Percentiles rank a stretch among this genome's conserved stretches.
phyloP scores from a whole-genome alignment of 2,797 vertebrate species.

The Holocentrus rufus region DNA sequence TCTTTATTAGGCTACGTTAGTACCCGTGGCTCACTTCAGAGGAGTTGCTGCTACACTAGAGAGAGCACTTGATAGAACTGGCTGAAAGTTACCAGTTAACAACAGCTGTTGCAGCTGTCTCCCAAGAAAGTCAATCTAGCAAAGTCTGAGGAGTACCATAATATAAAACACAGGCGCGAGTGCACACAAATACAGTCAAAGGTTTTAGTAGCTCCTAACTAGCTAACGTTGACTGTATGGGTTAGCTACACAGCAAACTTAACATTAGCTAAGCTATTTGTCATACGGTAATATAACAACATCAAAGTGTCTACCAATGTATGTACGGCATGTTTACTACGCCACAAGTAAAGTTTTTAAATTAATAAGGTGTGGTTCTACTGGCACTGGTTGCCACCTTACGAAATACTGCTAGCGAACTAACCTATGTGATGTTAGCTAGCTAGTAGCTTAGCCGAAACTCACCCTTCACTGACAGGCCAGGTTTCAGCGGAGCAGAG shows the following conservation, averaged over 20 bases:
- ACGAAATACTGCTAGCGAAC: slow-evolving; percentile 6
- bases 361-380: background rate
- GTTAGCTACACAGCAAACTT: slow-evolving; percentile 71
- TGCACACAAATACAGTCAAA: slow-evolving; percentile 1
- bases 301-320: slow-evolving; percentile 10
- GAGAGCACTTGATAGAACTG: slow-evolving; percentile 16
- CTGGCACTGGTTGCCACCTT: background rate
- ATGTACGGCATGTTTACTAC: background rate
- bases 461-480: slow-evolving; percentile 83
- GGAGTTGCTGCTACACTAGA: slow-evolving; percentile 36
- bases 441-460: slow-evolving; percentile 75
- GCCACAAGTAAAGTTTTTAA: background rate
- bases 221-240: slow-evolving; percentile 44
- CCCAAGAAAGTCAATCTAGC: background rate
- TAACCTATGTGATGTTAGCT: slow-evolving; percentile 67
- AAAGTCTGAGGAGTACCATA: background rate
- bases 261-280: slow-evolving; percentile 67
- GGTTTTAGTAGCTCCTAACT: slow-evolving; percentile 18
- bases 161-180: background rate
- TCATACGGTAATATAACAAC: slow-evolving; percentile 36
- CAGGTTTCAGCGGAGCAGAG: slow-evolving; percentile 66
- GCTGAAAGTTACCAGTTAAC: slow-evolving; percentile 30
- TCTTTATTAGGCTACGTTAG: background rate
- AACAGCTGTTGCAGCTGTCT: background rate
- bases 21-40: slow-evolving; percentile 46